Evolutionary conservation across 2,113 vertebrate species (phyloP), one percentile per base, ranked within the genome.

Genomic region (Ophiodon elongatus): DNA sequence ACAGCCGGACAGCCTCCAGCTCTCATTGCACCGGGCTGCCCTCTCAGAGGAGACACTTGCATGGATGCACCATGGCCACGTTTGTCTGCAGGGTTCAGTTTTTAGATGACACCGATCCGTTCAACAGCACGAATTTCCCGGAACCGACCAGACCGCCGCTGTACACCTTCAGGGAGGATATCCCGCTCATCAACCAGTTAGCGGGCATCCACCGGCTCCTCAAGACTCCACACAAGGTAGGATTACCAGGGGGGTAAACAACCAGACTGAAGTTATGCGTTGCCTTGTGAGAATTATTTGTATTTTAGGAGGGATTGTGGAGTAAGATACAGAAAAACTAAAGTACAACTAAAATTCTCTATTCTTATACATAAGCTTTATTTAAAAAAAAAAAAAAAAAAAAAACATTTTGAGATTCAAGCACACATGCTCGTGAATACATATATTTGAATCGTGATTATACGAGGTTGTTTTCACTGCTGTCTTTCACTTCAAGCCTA

Each of bases 81-180:
- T 93, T 98, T 89, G 94, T 96, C 67, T 98, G 96, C 95, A 94
- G 97, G 94, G 97, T 99, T 93, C 97, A 98, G 95, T 97, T 99
- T 89, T 92, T 99, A 94, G 97, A 98, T 85, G 97, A 99, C 91
- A 98, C 97, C 78, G 97, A 98, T 94, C 97, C 97, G 63, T 98
- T 99, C 89, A 98, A 97, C 93, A 98, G 97, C 94, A 98, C 97
- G 65, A 98, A 95, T 85, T 99, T 98, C 90, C 97, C 97, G 21
- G 97, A 98, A 81, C 97, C 97, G 89, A 97, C 95, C 59, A 93
- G 98, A 85, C 96, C 97, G 4, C 98, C 97, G 39, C 86, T 96
- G 4, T 99, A 96, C 96, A 95, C 97, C 65, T 98, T 99, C 94
- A 94, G 96, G 52, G 96, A 96, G 90, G 97, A 99, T 86, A 95